Base-by-base conservation (phyloP, 2,888 invertebrate species). In the Adineta ricciae region DNA sequence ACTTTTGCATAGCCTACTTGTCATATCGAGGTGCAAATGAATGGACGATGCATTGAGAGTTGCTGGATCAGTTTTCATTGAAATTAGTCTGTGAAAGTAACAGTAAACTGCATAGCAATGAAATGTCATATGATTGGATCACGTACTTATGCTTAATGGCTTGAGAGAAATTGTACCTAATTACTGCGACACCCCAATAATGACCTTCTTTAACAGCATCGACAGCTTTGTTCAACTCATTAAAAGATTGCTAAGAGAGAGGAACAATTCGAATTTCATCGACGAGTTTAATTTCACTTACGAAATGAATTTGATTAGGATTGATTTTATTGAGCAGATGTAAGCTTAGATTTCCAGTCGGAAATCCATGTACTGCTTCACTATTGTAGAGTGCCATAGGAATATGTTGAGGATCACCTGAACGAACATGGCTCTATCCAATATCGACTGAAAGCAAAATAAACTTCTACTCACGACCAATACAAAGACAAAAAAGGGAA, bases 1-100 rank as follows among this genome's bases (percentile, higher is more conserved):
- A 19, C 19, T 50, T 19, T 50, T 50, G 11, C 9, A 50, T 90
- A 2, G 90, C 92, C 92, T 89, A 96, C 95, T 96, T 88, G 95
- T 95, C 94, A 96, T 95, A 90, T 96, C 96, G 86, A 96, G 93
- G 94, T 95, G 95, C 84, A 96, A 94, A 88, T 94, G 93, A 86
- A 96, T 93, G 89, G 95, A 95, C 83, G 95, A 95, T 27, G 27
- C 9, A 64, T 87, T 94, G 94, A 87, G 50, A 27, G 84, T 52
- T 24, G 78, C 3, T 52, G 78, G 52, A 27, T 54, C 41, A 36
- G 84, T 54, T 36, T 52, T 82, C n/a, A 82, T 36, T n/a, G 50
- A 41, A n/a, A 41, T 84, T 36, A 82, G 82, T 84, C 84, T 84
- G n/a, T 21, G 14, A 41, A 41, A 5, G 11, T 11, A 46, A 46